These are phyloP conservation scores for Drosophila parabipectinata DNA, from an alignment of 1,140 invertebrate genomes.

Conservation along the genomic window DNA sequence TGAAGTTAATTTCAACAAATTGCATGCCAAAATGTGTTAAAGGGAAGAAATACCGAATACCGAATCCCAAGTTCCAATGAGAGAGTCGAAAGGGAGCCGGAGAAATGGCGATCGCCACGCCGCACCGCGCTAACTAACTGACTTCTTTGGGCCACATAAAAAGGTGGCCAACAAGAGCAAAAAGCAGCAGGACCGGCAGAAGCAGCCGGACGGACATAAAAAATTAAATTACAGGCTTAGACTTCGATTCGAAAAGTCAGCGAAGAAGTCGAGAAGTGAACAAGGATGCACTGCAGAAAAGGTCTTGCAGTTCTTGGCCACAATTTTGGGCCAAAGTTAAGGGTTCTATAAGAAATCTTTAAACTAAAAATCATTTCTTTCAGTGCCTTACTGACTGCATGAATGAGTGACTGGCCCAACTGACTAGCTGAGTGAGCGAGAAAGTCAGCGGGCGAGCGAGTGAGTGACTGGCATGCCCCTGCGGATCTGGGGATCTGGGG, in stretches of 20 bases:
- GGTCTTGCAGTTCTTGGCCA: background rate
- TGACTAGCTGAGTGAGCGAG: conserved; percentile 38
- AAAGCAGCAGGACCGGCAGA: conserved; percentile 7
- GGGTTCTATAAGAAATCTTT: background rate
- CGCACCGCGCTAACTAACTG: conserved; percentile 72
- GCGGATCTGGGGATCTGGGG: conserved; percentile 28
- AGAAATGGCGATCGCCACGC: conserved; percentile 67
- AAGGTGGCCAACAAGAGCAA: conserved; percentile 24
- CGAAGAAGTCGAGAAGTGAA: conserved; percentile 32
- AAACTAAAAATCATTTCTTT: background rate
- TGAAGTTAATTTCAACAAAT: conserved; percentile 84
- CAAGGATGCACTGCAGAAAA: background rate
- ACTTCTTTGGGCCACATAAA: conserved; percentile 47
- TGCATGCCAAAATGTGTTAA: conserved; percentile 84
- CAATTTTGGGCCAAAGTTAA: background rate
- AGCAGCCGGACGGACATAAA: conserved; percentile 23
- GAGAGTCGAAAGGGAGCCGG: conserved; percentile 11
- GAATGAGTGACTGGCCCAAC: conserved; percentile 71
- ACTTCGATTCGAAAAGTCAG: conserved; percentile 38
- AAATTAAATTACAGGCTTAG: conserved; percentile 81
- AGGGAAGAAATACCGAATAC: conserved; percentile 74
- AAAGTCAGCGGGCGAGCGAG: conserved; percentile 38
- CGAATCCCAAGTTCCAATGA: conserved; percentile 8
- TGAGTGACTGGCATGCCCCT: conserved; percentile 74
- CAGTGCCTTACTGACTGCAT: conserved; percentile 48